phyloP scores from a whole-genome alignment of 1,140 invertebrate genomes.

The Anthonomus grandis region DNA sequence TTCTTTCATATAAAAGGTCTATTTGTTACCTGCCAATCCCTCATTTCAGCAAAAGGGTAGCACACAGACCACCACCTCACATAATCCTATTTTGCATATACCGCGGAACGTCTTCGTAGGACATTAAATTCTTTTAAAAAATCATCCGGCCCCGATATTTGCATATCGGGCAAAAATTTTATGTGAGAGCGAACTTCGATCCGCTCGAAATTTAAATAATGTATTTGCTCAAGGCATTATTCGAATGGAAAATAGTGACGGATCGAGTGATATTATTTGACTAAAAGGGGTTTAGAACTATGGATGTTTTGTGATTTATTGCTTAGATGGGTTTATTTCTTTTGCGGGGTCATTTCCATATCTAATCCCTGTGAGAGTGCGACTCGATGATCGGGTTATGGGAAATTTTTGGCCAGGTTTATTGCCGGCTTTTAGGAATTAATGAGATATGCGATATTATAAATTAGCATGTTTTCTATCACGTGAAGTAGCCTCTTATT shows the following conservation, averaged over 20 bases:
- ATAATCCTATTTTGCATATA: constrained; percentile 16
- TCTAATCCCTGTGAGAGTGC: constrained; percentile 19
- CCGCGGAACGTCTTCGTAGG: constrained; percentile 9
- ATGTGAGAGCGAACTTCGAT: constrained; percentile 23
- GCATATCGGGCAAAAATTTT: constrained; percentile 23
- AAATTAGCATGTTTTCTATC: too few species aligned
- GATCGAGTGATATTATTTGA: constrained; percentile 19
- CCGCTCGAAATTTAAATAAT: constrained; percentile 23
- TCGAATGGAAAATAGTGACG: constrained; percentile 11
- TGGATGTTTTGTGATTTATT: constrained; percentile 18
- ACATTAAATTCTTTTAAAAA: constrained; percentile 21
- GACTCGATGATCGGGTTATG: constrained; percentile 11
- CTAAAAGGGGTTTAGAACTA: constrained; percentile 26
- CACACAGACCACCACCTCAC: too few species aligned
- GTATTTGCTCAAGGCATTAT: constrained; percentile 25
- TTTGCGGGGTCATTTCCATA: constrained; percentile 21
- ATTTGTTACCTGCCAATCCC: too few species aligned
- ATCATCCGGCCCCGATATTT: constrained; percentile 20
- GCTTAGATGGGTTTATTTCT: constrained; percentile 16
- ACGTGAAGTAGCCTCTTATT: too few species aligned
- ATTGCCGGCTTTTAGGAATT: constrained; percentile 7
- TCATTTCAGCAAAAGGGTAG: too few species aligned
- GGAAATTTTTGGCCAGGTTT: constrained; percentile 19
- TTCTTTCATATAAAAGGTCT: too few species aligned
- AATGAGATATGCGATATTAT: constrained; percentile 1